A percentile compares a stretch with the other conserved stretches of the same genome.
Conservation (phyloP, 2,113 vertebrate genomes). For the Gymnobelideus leadbeateri region DNA sequence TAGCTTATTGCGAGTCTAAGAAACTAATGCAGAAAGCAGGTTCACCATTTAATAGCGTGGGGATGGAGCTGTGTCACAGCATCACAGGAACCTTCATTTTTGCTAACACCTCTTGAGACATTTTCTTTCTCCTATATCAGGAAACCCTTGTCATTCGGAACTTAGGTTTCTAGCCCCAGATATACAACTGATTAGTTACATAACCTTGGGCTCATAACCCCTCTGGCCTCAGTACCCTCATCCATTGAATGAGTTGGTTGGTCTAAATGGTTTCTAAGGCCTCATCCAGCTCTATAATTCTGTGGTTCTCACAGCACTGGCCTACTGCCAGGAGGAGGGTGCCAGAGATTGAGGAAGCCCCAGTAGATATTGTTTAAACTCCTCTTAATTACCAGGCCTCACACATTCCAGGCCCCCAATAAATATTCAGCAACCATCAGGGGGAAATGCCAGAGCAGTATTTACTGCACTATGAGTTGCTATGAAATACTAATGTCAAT, state of each 20-base stretch:
- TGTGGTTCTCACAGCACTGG: conserved; percentile 14
- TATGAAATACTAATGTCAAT: conserved; percentile 68
- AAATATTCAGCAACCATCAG: conserved; percentile 67
- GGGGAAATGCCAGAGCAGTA: conserved; percentile 36
- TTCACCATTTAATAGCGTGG: not conserved
- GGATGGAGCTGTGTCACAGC: not conserved
- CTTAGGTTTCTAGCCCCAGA: not conserved
- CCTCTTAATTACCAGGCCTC: conserved; percentile 63
- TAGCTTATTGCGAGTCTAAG: not conserved
- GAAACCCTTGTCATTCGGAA: not conserved
- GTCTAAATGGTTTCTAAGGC: not conserved
- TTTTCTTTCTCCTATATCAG: not conserved
- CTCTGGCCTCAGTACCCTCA: conserved; percentile 55
- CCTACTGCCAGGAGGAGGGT: conserved; percentile 27
- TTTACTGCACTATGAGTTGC: conserved; percentile 61
- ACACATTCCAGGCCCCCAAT: conserved; percentile 44
- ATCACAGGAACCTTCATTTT: not conserved
- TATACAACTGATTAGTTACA: conserved; percentile 12
- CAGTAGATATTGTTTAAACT: conserved; percentile 51
- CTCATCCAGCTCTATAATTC: conserved; percentile 36
- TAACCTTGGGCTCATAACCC: not conserved
- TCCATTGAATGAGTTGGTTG: conserved; percentile 35
- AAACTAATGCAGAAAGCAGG: not conserved
- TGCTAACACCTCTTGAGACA: not conserved
- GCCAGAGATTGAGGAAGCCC: conserved; percentile 48